These are phyloP conservation scores for Laothoe populi DNA, from an alignment of 2,888 invertebrate species.

Conservation along the genomic window DNA sequence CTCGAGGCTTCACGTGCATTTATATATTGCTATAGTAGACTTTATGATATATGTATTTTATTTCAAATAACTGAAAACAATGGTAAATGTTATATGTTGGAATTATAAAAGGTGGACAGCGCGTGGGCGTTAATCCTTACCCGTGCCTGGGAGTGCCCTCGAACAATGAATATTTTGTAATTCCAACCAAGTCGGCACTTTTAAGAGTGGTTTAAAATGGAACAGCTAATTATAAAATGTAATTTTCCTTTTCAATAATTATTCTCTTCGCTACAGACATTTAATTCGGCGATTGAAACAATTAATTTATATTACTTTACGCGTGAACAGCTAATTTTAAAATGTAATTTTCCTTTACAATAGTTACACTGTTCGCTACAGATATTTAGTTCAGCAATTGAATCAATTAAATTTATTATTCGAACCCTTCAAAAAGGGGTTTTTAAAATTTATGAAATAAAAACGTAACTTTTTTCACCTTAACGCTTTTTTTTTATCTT, in stretches of 20 bases:
- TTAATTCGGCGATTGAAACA: background rate
- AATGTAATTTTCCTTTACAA: constrained; percentile 27
- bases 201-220: constrained; percentile 32
- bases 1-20: background rate
- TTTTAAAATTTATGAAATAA: background rate
- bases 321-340: constrained; percentile 39
- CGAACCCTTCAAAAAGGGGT: background rate
- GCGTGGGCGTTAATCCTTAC: constrained; percentile 54
- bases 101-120: constrained; percentile 51
- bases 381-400: background rate
- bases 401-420: background rate
- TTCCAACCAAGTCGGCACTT: constrained; percentile 34
- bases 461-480: background rate
- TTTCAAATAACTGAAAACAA: constrained; percentile 22
- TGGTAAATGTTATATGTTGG: constrained; percentile 45
- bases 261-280: background rate
- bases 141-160: constrained; percentile 45
- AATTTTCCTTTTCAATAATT: constrained; percentile 20
- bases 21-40: no score
- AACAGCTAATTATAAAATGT: constrained; percentile 40
- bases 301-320: background rate
- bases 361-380: background rate
- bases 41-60: background rate
- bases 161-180: constrained; percentile 57
- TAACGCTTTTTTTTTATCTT: no score